Evolutionary conservation across 2,888 invertebrate species (phyloP).

Genomic region (Caenorhabditis sulstoni): DNA sequence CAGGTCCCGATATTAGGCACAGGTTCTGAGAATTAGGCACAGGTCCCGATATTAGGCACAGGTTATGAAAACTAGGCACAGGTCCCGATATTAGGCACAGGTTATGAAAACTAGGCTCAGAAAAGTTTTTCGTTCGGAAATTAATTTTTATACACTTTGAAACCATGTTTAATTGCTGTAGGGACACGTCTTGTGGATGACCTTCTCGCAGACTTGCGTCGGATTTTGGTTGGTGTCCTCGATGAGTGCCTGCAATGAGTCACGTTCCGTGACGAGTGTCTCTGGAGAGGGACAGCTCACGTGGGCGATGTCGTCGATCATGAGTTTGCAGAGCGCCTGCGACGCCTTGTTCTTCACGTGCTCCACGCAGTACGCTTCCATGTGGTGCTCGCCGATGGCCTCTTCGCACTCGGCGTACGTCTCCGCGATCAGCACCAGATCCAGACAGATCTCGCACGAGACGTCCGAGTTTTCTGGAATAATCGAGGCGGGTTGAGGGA

Average conservation of each 20-base stretch:
- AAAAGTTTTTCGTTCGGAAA: too few relatives aligned
- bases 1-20: too few relatives aligned
- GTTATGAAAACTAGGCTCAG: too few relatives aligned
- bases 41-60: too few relatives aligned
- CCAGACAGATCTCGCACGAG: conserved; percentile 65
- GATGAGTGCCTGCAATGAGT: conserved; percentile 54
- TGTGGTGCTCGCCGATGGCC: conserved; percentile 58
- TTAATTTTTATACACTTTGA: background rate
- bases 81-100: too few relatives aligned
- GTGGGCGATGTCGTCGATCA: conserved; percentile 63
- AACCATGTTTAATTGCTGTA: conserved; percentile 39
- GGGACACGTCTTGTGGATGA: conserved; percentile 56
- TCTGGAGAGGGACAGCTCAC: conserved; percentile 23
- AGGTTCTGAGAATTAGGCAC: too few relatives aligned
- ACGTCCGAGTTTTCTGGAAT: conserved; percentile 57
- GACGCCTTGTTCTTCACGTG: conserved; percentile 54
- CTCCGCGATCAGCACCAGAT: conserved; percentile 64
- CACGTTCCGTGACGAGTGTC: background rate
- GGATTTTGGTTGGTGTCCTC: conserved; percentile 63
- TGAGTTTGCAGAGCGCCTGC: conserved; percentile 46
- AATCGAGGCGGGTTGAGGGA: too few relatives aligned
- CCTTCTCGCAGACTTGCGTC: conserved; percentile 56
- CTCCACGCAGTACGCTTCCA: conserved; percentile 61
- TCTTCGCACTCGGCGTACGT: conserved; percentile 67
- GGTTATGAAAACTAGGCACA: too few relatives aligned